phyloP scores from a whole-genome alignment of 2,113 vertebrate genomes.

The Psilopogon haemacephalus region DNA sequence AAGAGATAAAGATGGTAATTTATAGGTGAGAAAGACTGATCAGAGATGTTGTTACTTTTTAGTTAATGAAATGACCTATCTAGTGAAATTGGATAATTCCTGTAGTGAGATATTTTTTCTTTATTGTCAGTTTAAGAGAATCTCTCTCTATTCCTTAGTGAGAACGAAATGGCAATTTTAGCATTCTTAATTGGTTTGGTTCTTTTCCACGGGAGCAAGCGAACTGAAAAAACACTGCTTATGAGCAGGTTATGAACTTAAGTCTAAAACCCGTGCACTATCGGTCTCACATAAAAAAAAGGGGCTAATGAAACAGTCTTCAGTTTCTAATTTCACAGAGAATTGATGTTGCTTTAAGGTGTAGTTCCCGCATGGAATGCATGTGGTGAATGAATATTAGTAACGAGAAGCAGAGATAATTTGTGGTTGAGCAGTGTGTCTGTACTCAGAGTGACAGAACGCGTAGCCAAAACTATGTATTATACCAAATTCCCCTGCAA shows the following conservation, averaged over 20 bases:
- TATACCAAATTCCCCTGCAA: constrained; percentile 56
- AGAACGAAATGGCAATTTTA: constrained; percentile 50
- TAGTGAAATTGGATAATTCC: constrained; percentile 17
- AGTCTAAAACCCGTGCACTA: constrained; percentile 27
- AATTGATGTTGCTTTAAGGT: constrained; percentile 63
- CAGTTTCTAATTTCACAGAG: constrained; percentile 73
- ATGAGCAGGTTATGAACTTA: constrained; percentile 40
- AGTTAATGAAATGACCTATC: constrained; percentile 53
- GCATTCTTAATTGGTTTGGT: constrained; percentile 62
- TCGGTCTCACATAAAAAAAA: constrained; percentile 41
- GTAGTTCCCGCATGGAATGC: constrained; percentile 25
- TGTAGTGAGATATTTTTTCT: constrained; percentile 1
- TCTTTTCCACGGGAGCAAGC: constrained; percentile 42
- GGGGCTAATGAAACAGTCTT: constrained; percentile 53
- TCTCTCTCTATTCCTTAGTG: constrained; percentile 21
- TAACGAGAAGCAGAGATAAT: constrained; percentile 72
- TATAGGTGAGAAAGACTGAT: constrained; percentile 32
- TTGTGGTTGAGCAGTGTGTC: constrained; percentile 50
- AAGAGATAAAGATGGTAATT: constrained; percentile 24
- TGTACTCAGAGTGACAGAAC: constrained; percentile 47
- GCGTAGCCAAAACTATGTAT: constrained; percentile 14
- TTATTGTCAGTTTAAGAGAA: constrained; percentile 46
- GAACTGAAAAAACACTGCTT: constrained; percentile 38
- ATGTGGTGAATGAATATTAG: constrained; percentile 63
- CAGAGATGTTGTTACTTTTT: constrained; percentile 41